phyloP scores from a whole-genome alignment of 2,113 vertebrate species.

The Anarrhichthys ocellatus region DNA sequence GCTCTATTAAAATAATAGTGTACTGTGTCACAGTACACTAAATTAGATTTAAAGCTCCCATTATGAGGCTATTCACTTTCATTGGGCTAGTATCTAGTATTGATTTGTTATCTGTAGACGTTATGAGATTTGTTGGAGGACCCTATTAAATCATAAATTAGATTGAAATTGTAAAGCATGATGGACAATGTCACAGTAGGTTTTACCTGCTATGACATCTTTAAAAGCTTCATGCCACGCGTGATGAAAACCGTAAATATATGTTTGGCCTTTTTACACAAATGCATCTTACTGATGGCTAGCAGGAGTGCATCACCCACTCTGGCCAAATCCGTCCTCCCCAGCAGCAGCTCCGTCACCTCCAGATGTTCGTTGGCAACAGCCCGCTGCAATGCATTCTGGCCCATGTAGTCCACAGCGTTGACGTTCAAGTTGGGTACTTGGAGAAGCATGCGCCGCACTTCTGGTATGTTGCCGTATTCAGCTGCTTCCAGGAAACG shows the following conservation, averaged over 20 bases:
- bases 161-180: background rate
- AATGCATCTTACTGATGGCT: conserved; percentile 88
- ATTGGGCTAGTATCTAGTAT: background rate
- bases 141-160: background rate
- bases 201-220: background rate
- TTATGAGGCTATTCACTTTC: background rate
- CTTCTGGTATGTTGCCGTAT: conserved; percentile 97
- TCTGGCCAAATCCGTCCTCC: conserved; percentile 91
- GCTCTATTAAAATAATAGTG: background rate
- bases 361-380: conserved; percentile 97
- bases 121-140: background rate
- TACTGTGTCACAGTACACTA: background rate
- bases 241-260: background rate
- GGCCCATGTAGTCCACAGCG: conserved; percentile 98
- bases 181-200: background rate
- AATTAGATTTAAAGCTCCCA: background rate
- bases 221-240: background rate
- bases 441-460: conserved; percentile 96
- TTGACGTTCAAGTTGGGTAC: conserved; percentile 93
- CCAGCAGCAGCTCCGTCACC: conserved; percentile 94
- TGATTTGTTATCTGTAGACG: background rate
- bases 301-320: conserved; percentile 95
- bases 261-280: background rate
- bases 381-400: conserved; percentile 94
- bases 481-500: conserved; percentile 96